Evolutionary conservation across 2,888 invertebrate species (phyloP), one percentile per base, ranked within the genome.

Genomic region (Chrysopilus asiliformis): DNA sequence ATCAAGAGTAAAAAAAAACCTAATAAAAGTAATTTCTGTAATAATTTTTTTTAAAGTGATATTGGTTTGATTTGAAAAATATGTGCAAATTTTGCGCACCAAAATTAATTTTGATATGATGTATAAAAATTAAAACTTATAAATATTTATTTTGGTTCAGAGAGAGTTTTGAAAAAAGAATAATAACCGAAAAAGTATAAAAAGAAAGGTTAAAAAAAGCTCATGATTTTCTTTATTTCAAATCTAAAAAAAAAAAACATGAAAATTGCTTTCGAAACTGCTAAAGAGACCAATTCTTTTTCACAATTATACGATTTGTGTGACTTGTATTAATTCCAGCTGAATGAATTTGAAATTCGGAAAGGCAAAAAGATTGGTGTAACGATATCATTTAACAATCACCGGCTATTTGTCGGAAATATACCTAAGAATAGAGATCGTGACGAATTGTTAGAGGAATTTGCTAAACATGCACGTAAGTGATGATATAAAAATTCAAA

Each of bases 351-450:
- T 83, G 93, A 93, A 84, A 90, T 94, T 81, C 84, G 87, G 79
- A 89, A 90, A 77, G 91, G 91, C 76, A 93, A 93, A 84, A 87
- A 86, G 80, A 86, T 94, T 81, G 93, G 93, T 79, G 91, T 93
- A 72, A 93, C 91, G 76, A 83, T 93, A 79, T 94, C 93, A 76
- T 89, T 90, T 83, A 93, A 94, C 82, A 94, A 94, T 84, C 89
- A 90, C 76, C 87, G 93, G 77, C 85, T 94, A 78, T 94, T 93
- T 87, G 91, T 94, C 79, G 94, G 93, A 74, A 94, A 94, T 89
- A 93, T 94, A 80, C 93, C 94, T 78, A 94, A 94, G 84, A 91
- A 87, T 82, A 90, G 91, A 81, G 89, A 90, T 80, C 87, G 84
- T 79, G 91, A 91, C 74, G 91, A 93, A 81, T 87, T 94, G 75